A percentile compares a stretch with the other conserved stretches of the same genome.
Conservation (phyloP, 1,140 invertebrate genomes). For the Homarus americanus region DNA sequence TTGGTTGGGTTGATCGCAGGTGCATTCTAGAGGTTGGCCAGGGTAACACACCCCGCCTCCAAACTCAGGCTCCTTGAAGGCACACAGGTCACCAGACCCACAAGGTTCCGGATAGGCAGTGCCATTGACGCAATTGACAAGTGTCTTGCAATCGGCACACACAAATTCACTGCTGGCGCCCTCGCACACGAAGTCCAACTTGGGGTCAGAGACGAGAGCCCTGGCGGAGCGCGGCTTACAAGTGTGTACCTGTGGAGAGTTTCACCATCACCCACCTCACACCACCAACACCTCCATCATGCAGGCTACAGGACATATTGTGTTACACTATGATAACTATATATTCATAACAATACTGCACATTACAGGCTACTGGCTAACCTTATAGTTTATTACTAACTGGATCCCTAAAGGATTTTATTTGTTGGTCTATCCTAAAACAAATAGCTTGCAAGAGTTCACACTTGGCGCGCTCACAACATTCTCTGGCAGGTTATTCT, state of each 20-base stretch:
- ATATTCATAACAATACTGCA: too few species aligned
- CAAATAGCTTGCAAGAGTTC: too few species aligned
- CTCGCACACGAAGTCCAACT: constrained; percentile 46
- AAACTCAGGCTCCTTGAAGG: constrained; percentile 16
- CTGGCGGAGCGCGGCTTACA: constrained; percentile 37
- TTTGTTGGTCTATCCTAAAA: too few species aligned
- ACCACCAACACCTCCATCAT: too few species aligned
- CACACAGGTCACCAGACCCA: constrained; percentile 20
- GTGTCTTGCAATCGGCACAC: constrained; percentile 65
- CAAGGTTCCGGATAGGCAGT: constrained; percentile 56
- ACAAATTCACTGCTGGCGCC: constrained; percentile 44
- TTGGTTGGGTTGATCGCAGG: constrained; percentile 41
- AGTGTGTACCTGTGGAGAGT: not conserved
- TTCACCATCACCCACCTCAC: too few species aligned
- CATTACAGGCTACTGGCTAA: not conserved
- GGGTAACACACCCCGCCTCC: constrained; percentile 64
- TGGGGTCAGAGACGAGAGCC: constrained; percentile 30
- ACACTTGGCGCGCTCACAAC: too few species aligned
- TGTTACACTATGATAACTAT: too few species aligned
- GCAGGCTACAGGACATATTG: too few species aligned
- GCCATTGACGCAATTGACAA: constrained; percentile 59
- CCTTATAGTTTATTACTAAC: not conserved
- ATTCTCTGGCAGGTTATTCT: too few species aligned
- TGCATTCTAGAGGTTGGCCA: constrained; percentile 14
- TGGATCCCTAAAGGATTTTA: too few species aligned